phyloP scores from a whole-genome alignment of 2,888 invertebrate species.

The Ectobius pallidus region DNA sequence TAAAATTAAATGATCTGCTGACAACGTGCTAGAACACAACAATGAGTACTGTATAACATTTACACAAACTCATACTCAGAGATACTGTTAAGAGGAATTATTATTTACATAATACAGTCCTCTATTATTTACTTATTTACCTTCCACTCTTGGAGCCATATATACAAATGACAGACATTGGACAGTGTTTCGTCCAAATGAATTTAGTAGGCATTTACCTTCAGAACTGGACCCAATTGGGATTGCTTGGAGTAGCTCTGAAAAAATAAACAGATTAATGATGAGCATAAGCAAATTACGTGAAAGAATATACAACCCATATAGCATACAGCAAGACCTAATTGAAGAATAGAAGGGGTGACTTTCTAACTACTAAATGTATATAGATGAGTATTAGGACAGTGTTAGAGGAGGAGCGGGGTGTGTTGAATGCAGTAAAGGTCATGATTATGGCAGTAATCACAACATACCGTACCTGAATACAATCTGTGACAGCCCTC shows the following conservation, averaged over 20 bases:
- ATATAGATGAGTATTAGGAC: too few species aligned
- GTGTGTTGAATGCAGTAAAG: too few species aligned
- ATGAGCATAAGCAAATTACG: not conserved
- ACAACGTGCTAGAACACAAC: slow-evolving; percentile 28
- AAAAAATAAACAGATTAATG: not conserved
- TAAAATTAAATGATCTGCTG: slow-evolving; percentile 4
- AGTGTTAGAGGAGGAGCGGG: too few species aligned
- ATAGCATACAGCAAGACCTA: too few species aligned
- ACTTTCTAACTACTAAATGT: too few species aligned
- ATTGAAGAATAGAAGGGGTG: too few species aligned
- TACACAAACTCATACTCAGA: slow-evolving; percentile 8
- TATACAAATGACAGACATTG: slow-evolving; percentile 11
- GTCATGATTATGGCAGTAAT: too few species aligned
- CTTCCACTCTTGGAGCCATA: not conserved
- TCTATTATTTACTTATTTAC: not conserved
- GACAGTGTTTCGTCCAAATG: not conserved
- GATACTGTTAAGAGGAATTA: slow-evolving; percentile 17
- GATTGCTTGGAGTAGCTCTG: slow-evolving; percentile 45
- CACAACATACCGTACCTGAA: too few species aligned
- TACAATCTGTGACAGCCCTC: too few species aligned
- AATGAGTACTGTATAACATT: slow-evolving; percentile 23
- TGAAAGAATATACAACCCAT: not conserved
- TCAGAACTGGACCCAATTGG: slow-evolving; percentile 57
- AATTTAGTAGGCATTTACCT: slow-evolving; percentile 1
- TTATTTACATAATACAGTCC: not conserved